Evolutionary conservation across 2,888 invertebrate species (phyloP).

Genomic region (Drosophila stalkeri): DNA sequence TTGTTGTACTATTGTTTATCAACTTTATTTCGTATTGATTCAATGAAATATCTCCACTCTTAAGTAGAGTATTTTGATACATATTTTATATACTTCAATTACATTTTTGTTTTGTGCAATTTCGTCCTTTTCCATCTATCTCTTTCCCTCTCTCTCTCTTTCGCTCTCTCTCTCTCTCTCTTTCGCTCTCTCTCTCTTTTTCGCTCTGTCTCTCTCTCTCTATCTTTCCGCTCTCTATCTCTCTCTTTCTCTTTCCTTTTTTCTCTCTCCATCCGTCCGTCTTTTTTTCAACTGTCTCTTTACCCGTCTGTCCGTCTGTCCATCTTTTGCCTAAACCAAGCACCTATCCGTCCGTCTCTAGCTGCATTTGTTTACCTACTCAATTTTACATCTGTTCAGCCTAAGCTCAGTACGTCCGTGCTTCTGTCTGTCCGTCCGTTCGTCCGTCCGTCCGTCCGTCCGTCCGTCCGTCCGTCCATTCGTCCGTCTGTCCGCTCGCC

Average conservation of each 20-base stretch:
- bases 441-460: background rate
- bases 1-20: too few relatives aligned
- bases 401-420: background rate
- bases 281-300: background rate
- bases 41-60: too few relatives aligned
- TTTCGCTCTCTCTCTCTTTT: too few relatives aligned
- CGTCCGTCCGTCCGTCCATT: background rate
- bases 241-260: background rate
- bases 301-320: background rate
- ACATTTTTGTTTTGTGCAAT: background rate
- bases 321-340: background rate
- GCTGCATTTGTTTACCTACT: background rate
- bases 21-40: too few relatives aligned
- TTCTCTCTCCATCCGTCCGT: background rate
- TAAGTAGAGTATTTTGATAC: too few relatives aligned
- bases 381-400: background rate
- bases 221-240: background rate
- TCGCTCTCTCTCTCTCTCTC: too few relatives aligned
- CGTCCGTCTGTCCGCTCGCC: background rate
- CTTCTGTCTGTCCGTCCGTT: background rate
- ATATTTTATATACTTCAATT: background rate
- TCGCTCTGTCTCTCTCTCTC: background rate
- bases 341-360: background rate
- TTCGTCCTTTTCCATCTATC: background rate
- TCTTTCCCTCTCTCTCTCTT: too few relatives aligned